phyloP scores from a whole-genome alignment of 2,113 vertebrate species.

The Cyprinus carpio region DNA sequence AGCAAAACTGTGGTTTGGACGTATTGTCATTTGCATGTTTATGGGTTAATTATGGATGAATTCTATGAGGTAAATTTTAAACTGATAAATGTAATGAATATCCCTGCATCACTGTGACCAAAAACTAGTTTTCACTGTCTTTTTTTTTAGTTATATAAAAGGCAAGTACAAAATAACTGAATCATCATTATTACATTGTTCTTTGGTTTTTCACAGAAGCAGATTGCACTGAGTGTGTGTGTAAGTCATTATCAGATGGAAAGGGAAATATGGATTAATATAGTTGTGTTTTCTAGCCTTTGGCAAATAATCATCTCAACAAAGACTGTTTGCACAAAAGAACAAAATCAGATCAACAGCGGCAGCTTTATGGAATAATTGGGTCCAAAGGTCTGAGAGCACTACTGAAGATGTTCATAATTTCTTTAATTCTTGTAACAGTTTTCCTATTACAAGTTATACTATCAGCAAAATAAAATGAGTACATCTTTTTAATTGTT shows the following conservation, averaged over 20 bases:
- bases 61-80: background rate
- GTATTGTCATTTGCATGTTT: background rate
- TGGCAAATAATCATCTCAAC: background rate
- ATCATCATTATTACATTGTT: background rate
- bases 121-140: too few relatives aligned
- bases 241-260: background rate
- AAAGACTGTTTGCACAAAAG: background rate
- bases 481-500: background rate
- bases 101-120: background rate
- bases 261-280: background rate
- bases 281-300: background rate
- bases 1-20: background rate
- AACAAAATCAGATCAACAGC: background rate
- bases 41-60: background rate
- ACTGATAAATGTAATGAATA: conserved; percentile 12
- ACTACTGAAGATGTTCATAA: background rate
- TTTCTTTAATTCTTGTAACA: background rate
- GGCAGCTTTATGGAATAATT: background rate
- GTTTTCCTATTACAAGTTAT: background rate
- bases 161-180: background rate
- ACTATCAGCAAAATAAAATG: background rate
- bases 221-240: background rate
- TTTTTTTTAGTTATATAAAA: too few relatives aligned
- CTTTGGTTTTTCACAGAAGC: background rate
- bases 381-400: background rate